Base-by-base conservation (phyloP, 2,113 vertebrate genomes). In the Neotoma lepida region DNA sequence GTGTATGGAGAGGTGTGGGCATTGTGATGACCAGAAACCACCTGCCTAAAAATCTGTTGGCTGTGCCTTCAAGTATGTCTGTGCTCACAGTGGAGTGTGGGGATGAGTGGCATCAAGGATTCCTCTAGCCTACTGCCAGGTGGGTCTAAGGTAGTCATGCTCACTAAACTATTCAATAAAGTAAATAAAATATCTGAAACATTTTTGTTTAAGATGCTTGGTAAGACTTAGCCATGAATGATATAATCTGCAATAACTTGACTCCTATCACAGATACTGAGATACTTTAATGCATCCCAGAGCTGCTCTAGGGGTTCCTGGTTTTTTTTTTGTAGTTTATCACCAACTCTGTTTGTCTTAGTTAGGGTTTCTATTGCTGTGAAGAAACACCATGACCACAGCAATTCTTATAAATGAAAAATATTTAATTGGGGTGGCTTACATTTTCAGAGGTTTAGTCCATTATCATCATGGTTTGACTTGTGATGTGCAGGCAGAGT, bases 191-290 rank as follows among this genome's bases (percentile, higher is more conserved):
- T 28, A 28, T n/a, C 66, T 86, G 66, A 14, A 64, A 3, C 0
- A 20, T 39, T 64, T 61, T 85, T 46, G 4, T n/a, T 51, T 20
- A 9, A 9, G 51, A 44, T 35, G 24, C 26, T 28, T 82, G 39
- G 10, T 46, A 9, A 77, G 44, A 44, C 20, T 4, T 2, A 8
- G 61, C 18, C 58, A 17, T 4, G 4, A 30, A 10, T 51, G 2
- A 3, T 1, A 0, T 41, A 14, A 4, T 46, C 76, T 0, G 1
- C 12, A 56, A 6, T 22, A 15, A 9, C 71, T 18, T 54, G 15
- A 2, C 41, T 18, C 15, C 3, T 1, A 5, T 4, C n/a, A 13
- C 22, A 41, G 68, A 46, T 18, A 7, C 2, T 74, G 39, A 61
- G 26, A 18, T 10, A 9, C 28, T 61, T 49, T 22, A 18, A 2